Percentiles rank a stretch among this genome's conserved stretches.
Conservation (phyloP, 2,797 vertebrate genomes). For the Phyllotis vaccarum region DNA sequence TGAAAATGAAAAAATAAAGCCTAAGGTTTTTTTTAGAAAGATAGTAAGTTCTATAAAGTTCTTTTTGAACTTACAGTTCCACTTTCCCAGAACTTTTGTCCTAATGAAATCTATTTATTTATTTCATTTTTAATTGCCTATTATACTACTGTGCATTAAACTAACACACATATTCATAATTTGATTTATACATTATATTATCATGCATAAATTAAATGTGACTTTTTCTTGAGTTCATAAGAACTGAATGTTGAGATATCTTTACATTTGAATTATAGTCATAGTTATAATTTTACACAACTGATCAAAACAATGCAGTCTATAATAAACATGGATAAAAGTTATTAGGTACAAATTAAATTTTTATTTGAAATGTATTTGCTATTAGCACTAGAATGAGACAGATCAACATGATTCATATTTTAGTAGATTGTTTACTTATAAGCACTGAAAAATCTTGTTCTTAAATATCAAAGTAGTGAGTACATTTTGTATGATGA, state of each 20-base stretch:
- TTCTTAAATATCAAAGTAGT: background rate
- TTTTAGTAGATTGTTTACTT: background rate
- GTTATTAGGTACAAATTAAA: constrained; percentile 17
- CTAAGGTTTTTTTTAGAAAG: background rate
- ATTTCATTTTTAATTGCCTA: background rate
- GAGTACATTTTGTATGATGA: background rate
- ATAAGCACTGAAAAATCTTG: constrained; percentile 21
- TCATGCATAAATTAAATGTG: background rate
- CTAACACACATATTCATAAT: background rate
- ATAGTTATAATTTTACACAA: background rate
- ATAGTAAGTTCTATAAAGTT: background rate
- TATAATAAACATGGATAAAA: background rate
- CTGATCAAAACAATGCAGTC: background rate
- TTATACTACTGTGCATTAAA: background rate
- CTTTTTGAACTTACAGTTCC: background rate
- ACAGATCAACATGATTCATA: background rate
- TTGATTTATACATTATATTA: background rate
- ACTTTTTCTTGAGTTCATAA: background rate
- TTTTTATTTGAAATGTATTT: constrained; percentile 47
- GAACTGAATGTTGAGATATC: background rate
- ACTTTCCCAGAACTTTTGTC: background rate
- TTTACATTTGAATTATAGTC: background rate
- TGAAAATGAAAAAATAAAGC: background rate
- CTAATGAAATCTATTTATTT: constrained; percentile 8
- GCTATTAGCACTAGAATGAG: background rate